phyloP scores from a whole-genome alignment of 2,888 invertebrate species.

The Leptinotarsa tumamoca region DNA sequence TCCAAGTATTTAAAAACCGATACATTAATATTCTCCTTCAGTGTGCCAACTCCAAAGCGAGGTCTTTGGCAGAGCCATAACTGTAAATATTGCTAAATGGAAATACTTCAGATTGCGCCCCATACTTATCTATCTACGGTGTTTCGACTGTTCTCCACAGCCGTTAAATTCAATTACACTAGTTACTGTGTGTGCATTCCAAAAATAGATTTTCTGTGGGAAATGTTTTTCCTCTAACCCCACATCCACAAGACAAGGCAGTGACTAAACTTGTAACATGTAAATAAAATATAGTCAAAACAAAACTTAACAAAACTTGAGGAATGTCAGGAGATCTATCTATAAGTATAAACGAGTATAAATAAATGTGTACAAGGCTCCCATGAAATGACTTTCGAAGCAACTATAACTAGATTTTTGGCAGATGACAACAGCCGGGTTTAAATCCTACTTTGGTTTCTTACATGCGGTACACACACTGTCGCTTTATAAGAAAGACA shows the following conservation, averaged over 20 bases:
- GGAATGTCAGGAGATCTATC: constrained; percentile 13
- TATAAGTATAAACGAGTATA: constrained; percentile 5
- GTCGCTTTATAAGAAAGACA: no score
- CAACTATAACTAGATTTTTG: neutral
- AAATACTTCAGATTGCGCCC: no score
- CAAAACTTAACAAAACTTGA: constrained; percentile 24
- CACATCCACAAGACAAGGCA: neutral
- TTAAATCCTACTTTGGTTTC: no score
- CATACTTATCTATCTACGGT: neutral
- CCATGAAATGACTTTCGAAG: no score
- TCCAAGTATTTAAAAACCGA: neutral
- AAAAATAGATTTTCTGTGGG: neutral
- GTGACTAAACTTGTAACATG: constrained; percentile 16
- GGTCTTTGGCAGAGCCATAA: neutral
- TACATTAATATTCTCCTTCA: neutral
- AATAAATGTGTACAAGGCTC: neutral
- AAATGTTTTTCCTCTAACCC: neutral
- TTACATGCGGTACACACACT: no score
- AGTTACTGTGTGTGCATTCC: no score
- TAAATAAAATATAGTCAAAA: constrained; percentile 21
- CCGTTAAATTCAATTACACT: no score
- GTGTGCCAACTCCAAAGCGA: neutral
- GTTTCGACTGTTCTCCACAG: constrained; percentile 1
- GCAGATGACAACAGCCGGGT: neutral
- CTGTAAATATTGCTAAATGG: neutral